These are phyloP conservation scores for Euspilapteryx auroguttella DNA, from an alignment of 2,888 invertebrate species.

Conservation along the genomic window DNA sequence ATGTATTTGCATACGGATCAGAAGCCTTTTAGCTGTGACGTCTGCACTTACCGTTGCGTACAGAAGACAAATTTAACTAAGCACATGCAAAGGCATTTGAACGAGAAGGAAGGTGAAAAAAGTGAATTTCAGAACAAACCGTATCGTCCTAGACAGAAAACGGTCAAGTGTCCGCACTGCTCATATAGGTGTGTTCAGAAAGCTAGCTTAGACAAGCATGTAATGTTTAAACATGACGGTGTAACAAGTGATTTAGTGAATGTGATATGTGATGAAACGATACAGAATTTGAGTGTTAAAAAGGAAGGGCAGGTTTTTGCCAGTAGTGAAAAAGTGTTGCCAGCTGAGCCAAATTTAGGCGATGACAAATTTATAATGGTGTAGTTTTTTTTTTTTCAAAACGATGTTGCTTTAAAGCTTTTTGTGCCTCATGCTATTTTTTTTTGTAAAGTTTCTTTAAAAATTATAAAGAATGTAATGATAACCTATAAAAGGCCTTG, in stretches of 20 bases:
- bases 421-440: no score
- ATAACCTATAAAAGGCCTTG: no score
- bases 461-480: no score
- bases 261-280: slow-evolving; percentile 10
- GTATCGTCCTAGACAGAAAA: slow-evolving; percentile 40
- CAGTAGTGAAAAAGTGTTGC: no score
- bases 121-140: slow-evolving; percentile 29
- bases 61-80: slow-evolving; percentile 53
- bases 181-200: slow-evolving; percentile 45
- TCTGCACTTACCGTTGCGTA: slow-evolving; percentile 47
- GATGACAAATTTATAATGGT: no score
- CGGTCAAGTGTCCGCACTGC: slow-evolving; percentile 40
- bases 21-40: slow-evolving; percentile 49
- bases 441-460: no score
- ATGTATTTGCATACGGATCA: slow-evolving; percentile 55
- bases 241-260: slow-evolving; percentile 11
- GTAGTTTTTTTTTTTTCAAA: no score
- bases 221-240: slow-evolving; percentile 36
- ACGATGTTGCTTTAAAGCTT: no score
- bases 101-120: slow-evolving; percentile 34
- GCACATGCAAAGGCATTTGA: slow-evolving; percentile 45
- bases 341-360: no score
- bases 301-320: no score
- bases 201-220: slow-evolving; percentile 46
- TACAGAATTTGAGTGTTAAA: slow-evolving; percentile 31